Percentiles rank a stretch among this genome's conserved stretches.
These are phyloP conservation scores for Ciconia maguari DNA, from an alignment of 2,113 vertebrate genomes.

Conservation along the genomic window DNA sequence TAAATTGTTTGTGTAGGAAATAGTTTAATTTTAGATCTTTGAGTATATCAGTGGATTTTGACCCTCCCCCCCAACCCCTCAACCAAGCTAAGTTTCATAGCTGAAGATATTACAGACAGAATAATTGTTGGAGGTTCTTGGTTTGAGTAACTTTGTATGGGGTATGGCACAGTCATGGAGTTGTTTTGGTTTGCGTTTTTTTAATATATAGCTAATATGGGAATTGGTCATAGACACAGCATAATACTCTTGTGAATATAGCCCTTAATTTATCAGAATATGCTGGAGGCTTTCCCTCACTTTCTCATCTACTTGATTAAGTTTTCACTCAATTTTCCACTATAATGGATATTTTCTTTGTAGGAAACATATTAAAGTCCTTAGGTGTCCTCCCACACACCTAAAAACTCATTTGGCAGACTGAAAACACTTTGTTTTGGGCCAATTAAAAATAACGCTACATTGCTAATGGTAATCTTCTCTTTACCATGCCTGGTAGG, in stretches of 20 bases:
- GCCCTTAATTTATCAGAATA: neutral
- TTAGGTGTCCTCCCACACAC: neutral
- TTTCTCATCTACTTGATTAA: neutral
- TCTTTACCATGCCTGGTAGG: neutral
- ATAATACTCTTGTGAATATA: neutral
- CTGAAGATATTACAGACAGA: neutral
- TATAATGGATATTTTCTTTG: neutral
- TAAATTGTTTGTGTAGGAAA: neutral
- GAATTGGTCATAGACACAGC: neutral
- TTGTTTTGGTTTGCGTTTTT: neutral
- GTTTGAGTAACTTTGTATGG: neutral
- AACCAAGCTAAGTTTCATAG: neutral
- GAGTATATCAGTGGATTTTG: neutral
- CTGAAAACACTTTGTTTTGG: slow-evolving; percentile 27
- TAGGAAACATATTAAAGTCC: neutral
- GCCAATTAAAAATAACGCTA: slow-evolving; percentile 32
- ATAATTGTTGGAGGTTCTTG: neutral
- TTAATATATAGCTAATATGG: neutral
- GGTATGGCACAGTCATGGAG: neutral
- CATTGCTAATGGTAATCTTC: neutral
- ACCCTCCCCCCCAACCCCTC: neutral
- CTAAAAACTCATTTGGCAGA: slow-evolving; percentile 11
- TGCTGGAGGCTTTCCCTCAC: neutral
- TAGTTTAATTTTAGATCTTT: neutral
- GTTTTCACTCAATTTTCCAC: neutral